Evolutionary conservation across 23 tunicate genomes (phyloP).

Genomic region (Corella eumyota): DNA sequence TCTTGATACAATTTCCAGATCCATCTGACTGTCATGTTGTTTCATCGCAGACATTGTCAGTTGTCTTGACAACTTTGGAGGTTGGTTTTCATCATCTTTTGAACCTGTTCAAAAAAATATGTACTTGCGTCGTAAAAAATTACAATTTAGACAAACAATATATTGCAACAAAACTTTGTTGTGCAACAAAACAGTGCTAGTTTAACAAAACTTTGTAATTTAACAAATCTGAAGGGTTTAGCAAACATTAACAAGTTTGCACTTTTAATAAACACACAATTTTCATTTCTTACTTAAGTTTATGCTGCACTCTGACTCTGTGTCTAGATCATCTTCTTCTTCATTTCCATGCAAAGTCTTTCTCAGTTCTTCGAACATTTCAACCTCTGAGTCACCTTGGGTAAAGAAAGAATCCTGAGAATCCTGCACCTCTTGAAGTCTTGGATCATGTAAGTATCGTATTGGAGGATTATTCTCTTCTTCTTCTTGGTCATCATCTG

Average conservation of each 20-base stretch:
- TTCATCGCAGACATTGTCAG: constrained; percentile 43
- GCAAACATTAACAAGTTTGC: too few relatives aligned
- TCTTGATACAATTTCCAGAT: background rate
- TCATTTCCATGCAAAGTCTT: constrained; percentile 14
- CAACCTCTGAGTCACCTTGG: constrained; percentile 36
- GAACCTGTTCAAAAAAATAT: background rate
- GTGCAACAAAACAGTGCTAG: too few relatives aligned
- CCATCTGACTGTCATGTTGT: constrained; percentile 7
- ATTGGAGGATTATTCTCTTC: background rate
- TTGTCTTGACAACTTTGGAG: constrained; percentile 1
- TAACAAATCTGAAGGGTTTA: too few relatives aligned
- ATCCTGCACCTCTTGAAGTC: too few relatives aligned
- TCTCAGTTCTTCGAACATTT: constrained; percentile 36
- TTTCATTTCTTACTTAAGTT: constrained; percentile 17
- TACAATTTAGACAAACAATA: too few relatives aligned
- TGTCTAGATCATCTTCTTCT: constrained; percentile 6
- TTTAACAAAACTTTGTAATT: too few relatives aligned
- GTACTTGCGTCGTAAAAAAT: too few relatives aligned
- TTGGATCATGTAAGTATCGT: background rate
- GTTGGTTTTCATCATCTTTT: background rate
- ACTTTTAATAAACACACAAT: too few relatives aligned
- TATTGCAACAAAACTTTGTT: too few relatives aligned
- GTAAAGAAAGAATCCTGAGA: background rate
- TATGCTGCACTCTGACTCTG: constrained; percentile 42
- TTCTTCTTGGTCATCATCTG: background rate